phyloP scores from a whole-genome alignment of 2,113 vertebrate species.

The Notiomystis cincta region DNA sequence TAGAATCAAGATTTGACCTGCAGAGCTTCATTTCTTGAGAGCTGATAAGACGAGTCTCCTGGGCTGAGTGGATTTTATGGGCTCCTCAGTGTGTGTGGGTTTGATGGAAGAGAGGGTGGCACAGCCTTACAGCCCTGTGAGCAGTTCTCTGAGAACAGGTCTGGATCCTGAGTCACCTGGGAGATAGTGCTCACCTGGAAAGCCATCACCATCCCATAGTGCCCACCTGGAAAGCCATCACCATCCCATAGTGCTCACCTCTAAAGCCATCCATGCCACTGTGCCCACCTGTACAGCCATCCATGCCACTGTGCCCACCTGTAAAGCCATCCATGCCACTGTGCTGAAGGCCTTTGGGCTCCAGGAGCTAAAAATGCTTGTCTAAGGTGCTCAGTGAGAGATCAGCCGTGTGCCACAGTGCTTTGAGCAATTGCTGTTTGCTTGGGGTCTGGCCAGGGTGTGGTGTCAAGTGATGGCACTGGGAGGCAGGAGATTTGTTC shows the following conservation, averaged over 20 bases:
- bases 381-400: background rate
- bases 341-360: background rate
- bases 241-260: background rate
- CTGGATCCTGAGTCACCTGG: background rate
- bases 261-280: background rate
- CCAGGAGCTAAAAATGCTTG: background rate
- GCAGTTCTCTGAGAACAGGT: background rate
- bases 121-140: background rate
- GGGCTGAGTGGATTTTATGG: background rate
- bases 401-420: fast-evolving
- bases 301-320: background rate
- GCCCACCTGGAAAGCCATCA: background rate
- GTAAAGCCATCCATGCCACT: background rate
- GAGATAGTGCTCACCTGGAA: background rate
- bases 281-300: background rate
- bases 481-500: background rate
- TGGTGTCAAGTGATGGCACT: fast-evolving
- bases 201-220: background rate
- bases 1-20: background rate
- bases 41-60: background rate
- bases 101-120: background rate
- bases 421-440: background rate
- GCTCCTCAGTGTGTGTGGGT: background rate
- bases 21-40: background rate
- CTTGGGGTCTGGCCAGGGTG: background rate